Percentiles rank a stretch among this genome's conserved stretches.
Evolutionary conservation across 2,888 invertebrate species (phyloP).

Genomic region (Onchidella celtica): DNA sequence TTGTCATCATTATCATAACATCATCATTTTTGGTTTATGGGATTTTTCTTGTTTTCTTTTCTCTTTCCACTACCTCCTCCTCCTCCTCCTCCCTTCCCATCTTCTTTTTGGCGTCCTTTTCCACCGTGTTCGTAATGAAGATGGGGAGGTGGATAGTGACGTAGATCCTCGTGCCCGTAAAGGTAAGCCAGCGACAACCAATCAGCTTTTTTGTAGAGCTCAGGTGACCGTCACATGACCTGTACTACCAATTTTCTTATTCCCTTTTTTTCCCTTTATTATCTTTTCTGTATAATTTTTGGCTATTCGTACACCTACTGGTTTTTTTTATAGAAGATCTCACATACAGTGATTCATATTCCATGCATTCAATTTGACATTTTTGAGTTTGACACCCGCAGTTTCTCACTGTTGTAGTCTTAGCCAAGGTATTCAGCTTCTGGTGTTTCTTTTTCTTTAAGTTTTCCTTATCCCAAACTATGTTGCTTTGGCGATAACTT

Average conservation of each 20-base stretch:
- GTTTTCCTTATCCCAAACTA: too few relatives aligned
- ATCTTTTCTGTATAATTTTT: neutral
- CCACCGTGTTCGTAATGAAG: constrained; percentile 18
- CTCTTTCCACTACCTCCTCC: neutral
- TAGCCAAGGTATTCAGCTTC: too few relatives aligned
- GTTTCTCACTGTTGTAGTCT: too few relatives aligned
- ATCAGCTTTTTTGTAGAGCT: neutral
- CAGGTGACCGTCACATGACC: neutral
- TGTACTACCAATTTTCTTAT: neutral
- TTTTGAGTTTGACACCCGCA: too few relatives aligned
- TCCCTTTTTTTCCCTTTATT: neutral
- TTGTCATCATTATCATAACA: too few relatives aligned
- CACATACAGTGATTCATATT: neutral
- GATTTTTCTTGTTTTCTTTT: too few relatives aligned
- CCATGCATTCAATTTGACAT: too few relatives aligned
- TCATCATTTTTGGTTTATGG: too few relatives aligned
- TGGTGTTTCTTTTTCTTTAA: too few relatives aligned
- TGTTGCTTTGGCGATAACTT: too few relatives aligned
- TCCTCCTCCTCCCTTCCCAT: constrained; percentile 2
- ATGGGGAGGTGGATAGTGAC: constrained; percentile 50
- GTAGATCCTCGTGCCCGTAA: constrained; percentile 35
- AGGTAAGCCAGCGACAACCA: constrained; percentile 24
- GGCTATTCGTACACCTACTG: neutral
- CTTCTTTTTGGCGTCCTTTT: too few relatives aligned
- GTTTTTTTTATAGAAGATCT: neutral